These are phyloP conservation scores for Buathra laborator DNA, from an alignment of 2,888 invertebrate species.

Conservation along the genomic window DNA sequence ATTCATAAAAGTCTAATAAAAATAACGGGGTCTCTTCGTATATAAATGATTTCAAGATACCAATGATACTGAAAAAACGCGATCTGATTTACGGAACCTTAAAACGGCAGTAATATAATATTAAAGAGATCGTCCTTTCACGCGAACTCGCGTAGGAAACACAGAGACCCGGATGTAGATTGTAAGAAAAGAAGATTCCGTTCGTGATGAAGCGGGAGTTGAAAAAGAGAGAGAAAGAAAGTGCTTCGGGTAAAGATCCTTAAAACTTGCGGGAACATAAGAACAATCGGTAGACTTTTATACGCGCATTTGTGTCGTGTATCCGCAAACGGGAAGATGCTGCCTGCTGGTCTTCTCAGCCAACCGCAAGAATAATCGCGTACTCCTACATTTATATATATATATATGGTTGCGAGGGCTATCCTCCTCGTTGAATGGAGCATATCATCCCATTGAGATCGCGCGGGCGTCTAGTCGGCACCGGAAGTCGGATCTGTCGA, in stretches of 20 bases:
- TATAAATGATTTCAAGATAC: neutral
- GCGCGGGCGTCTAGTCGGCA: constrained; percentile 78
- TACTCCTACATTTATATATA: constrained; percentile 34
- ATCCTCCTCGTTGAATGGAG: constrained; percentile 79
- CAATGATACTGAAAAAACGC: neutral
- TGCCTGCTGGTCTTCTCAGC: constrained; percentile 64
- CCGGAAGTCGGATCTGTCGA: constrained; percentile 85
- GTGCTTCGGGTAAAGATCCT: constrained; percentile 38
- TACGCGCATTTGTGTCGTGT: constrained; percentile 53
- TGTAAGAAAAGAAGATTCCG: constrained; percentile 49
- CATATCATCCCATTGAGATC: constrained; percentile 83
- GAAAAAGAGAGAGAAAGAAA: constrained; percentile 10
- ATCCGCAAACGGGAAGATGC: constrained; percentile 60
- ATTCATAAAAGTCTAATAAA: neutral
- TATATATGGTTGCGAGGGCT: constrained; percentile 46
- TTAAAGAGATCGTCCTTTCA: constrained; percentile 23
- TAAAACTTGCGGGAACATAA: constrained; percentile 38
- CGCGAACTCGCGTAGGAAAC: constrained; percentile 17
- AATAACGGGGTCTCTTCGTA: neutral
- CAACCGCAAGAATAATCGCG: constrained; percentile 80
- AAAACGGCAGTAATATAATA: constrained; percentile 32
- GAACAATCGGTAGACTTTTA: constrained; percentile 48
- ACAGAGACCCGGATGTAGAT: constrained; percentile 56
- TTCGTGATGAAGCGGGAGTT: constrained; percentile 13
- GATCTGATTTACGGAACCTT: neutral